Evolutionary conservation across 2,888 invertebrate genomes (phyloP), one percentile per base, ranked within the genome.

Genomic region (Tipula confusa): DNA sequence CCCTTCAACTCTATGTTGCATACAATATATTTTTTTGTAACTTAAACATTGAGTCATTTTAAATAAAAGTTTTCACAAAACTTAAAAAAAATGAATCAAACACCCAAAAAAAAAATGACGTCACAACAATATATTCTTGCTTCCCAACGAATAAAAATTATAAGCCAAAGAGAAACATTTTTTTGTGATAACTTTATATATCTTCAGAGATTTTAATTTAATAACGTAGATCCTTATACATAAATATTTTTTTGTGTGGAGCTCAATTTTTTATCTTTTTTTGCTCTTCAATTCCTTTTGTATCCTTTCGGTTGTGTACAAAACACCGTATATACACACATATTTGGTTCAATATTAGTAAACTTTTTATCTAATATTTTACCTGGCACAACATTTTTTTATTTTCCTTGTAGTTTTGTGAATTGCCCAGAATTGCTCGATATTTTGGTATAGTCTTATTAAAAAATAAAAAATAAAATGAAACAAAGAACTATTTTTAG

Each of bases 191-290:
- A 24, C 24, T 64, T 64, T 64, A 64, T 64, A n/a, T 64, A 64
- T 64, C 64, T 64, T 64, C 64, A 64, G 64, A 64, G 64, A 64
- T 64, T 64, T 64, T 64, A 64, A 64, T 64, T 64, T 64, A 64
- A 64, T 64, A 64, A 64, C 24, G 24, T 64, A 24, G 64, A 64
- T 64, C 64, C 64, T 64, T 7, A 64, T 24, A 64, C n/a, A n/a
- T n/a, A n/a, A n/a, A n/a, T 24, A 15, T 43, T 2, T 64, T 64
- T 64, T 5, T 64, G n/a, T 9, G 24, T 24, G 24, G 2, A 2
- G 24, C 64, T 64, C 64, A 24, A 9, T 64, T 64, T 64, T 64
- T 64, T 64, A 64, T 64, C n/a, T n/a, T n/a, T n/a, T n/a, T n/a
- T n/a, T n/a, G n/a, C n/a, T n/a, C n/a, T 64, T 64, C 64, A 64